Conservation (phyloP, 2,113 vertebrate genomes). For the Lontra canadensis region DNA sequence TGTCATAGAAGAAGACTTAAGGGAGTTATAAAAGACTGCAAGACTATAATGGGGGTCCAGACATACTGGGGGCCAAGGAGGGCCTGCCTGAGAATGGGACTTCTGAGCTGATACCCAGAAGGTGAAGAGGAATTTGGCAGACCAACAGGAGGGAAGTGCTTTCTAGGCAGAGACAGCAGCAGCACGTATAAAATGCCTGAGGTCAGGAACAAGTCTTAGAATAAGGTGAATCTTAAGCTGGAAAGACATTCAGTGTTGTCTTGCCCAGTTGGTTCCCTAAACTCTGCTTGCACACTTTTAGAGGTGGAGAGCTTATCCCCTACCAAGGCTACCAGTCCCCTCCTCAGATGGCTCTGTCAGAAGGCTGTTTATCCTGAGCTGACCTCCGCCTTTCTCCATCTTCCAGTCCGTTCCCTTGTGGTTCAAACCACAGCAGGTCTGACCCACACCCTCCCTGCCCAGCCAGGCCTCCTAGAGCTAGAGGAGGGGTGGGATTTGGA, state of each 20-base stretch:
- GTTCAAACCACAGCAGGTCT: constrained; percentile 11
- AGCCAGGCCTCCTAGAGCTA: not conserved
- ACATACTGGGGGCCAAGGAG: not conserved
- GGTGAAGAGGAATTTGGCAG: not conserved
- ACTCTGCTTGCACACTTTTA: not conserved
- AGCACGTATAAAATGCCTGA: not conserved
- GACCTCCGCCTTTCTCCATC: not conserved
- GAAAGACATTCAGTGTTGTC: not conserved
- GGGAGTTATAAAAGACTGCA: not conserved
- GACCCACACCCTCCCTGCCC: not conserved
- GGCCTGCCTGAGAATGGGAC: not conserved
- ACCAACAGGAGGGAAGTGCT: not conserved
- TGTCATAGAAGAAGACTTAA: not conserved
- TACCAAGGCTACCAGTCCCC: not conserved
- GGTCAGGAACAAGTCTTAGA: constrained; percentile 2
- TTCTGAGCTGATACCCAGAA: not conserved
- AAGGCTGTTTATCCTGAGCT: not conserved
- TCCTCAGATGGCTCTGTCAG: not conserved
- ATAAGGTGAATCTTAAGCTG: not conserved
- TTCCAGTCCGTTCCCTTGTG: not conserved
- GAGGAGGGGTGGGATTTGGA: not conserved
- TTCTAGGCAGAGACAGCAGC: not conserved
- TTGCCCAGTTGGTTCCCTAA: not conserved
- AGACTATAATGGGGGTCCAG: not conserved
- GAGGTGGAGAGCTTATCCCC: not conserved